Conservation (phyloP, 1,140 invertebrate species). For the Drosophila tsacasi region DNA sequence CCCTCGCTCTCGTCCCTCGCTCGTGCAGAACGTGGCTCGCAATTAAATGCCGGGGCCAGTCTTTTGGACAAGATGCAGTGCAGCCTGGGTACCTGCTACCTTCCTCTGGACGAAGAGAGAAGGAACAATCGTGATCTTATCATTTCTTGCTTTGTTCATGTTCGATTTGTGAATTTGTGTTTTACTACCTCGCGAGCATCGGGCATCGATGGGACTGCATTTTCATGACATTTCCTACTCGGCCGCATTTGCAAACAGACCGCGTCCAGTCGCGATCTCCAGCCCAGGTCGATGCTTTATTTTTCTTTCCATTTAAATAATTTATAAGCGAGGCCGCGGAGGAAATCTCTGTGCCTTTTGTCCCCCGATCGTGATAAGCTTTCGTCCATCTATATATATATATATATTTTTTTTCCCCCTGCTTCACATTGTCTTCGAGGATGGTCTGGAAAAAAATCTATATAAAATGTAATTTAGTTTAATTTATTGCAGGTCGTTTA, state of each 20-base stretch:
- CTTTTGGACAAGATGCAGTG: slow-evolving; percentile 62
- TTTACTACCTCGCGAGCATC: slow-evolving; percentile 61
- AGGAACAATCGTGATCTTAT: slow-evolving; percentile 78
- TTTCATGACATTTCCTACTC: slow-evolving; percentile 77
- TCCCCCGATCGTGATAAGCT: slow-evolving; percentile 76
- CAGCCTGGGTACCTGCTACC: slow-evolving; percentile 70
- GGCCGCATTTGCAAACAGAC: slow-evolving; percentile 81
- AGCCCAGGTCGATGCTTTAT: slow-evolving; percentile 57
- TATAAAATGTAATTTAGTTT: slow-evolving; percentile 72
- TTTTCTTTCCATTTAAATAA: slow-evolving; percentile 78
- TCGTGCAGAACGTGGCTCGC: slow-evolving; percentile 74
- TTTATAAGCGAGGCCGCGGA: slow-evolving; percentile 65
- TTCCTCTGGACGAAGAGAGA: slow-evolving; percentile 48
- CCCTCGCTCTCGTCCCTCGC: slow-evolving; percentile 10
- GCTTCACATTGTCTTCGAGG: slow-evolving; percentile 57
- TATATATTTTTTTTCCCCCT: slow-evolving; percentile 14
- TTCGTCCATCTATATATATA: slow-evolving; percentile 6
- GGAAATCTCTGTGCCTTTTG: slow-evolving; percentile 71
- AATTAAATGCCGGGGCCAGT: slow-evolving; percentile 65
- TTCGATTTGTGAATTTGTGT: slow-evolving; percentile 83
- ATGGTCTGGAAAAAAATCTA: slow-evolving; percentile 19
- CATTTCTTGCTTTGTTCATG: slow-evolving; percentile 79
- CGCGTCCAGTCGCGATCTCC: slow-evolving; percentile 63
- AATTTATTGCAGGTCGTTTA: slow-evolving; percentile 63
- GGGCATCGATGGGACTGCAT: slow-evolving; percentile 42